Base-by-base conservation (phyloP, 1,140 invertebrate species). In the Hyposmocoma kahamanoa region DNA sequence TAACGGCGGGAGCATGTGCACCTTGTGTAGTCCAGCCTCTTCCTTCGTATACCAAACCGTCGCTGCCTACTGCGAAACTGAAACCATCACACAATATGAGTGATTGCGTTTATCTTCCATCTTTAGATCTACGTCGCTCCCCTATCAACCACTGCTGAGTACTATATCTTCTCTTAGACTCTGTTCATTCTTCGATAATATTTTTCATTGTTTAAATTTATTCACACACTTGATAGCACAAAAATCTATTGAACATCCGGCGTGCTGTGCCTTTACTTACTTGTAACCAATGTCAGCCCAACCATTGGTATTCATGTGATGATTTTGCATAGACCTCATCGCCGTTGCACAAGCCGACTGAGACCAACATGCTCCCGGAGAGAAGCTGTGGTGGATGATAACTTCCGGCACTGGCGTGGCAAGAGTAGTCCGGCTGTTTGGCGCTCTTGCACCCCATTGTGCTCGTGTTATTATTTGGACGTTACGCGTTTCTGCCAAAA, bases 41-140 rank as follows among this genome's bases (percentile, higher is more conserved):
- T 2, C 91, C 93, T 47, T 89, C 88, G 58, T 94, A 94, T 13
- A 90, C 89, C 13, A 87, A 77, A 1, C 91, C 92, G 56, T 95
- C 93, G 8, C 92, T 91, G 0, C 93, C 93, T 2, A 93, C 87
- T 1, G 90, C 86, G 66, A 95, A 95, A 66, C 89, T 51, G 42
- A 34, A 39, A 45, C 13, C n/a, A n/a, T n/a, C n/a, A n/a, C n/a
- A n/a, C n/a, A n/a, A n/a, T n/a, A n/a, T n/a, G n/a, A n/a, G n/a
- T n/a, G n/a, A n/a, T n/a, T n/a, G n/a, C n/a, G n/a, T n/a, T n/a
- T n/a, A n/a, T n/a, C n/a, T n/a, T n/a, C n/a, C n/a, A n/a, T n/a
- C n/a, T n/a, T n/a, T n/a, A n/a, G n/a, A n/a, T n/a, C n/a, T n/a
- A n/a, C n/a, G n/a, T n/a, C n/a, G n/a, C n/a, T n/a, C n/a, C n/a